Percentiles rank a stretch among this genome's conserved stretches.
Evolutionary conservation across 2,113 vertebrate species (phyloP).

Genomic region (Pollimyrus isidori): DNA sequence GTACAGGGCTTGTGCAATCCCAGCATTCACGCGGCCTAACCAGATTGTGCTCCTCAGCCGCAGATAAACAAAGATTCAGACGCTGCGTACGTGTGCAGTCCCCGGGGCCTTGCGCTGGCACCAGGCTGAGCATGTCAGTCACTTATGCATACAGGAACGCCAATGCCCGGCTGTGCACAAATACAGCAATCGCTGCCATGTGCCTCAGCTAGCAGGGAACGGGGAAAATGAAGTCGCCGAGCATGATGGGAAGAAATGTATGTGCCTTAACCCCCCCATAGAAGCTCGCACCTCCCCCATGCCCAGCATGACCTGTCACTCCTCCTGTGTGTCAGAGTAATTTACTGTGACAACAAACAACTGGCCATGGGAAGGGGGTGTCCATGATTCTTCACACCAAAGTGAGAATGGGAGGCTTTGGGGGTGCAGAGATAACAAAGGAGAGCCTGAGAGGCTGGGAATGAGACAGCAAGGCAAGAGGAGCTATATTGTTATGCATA

Average conservation of each 20-base stretch:
- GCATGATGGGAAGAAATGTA: background rate
- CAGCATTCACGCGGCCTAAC: background rate
- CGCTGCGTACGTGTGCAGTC: background rate
- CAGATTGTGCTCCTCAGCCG: background rate
- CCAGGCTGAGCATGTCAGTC: background rate
- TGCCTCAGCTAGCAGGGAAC: background rate
- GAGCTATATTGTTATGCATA: slow-evolving; percentile 37
- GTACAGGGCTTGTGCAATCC: background rate
- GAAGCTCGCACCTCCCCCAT: slow-evolving; percentile 8
- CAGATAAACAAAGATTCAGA: background rate
- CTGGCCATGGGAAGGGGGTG: slow-evolving; percentile 37
- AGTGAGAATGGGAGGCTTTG: background rate
- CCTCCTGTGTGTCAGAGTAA: slow-evolving; percentile 50
- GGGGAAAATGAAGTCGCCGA: background rate
- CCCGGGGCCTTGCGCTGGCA: background rate
- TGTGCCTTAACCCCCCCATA: background rate
- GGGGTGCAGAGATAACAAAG: slow-evolving; percentile 2
- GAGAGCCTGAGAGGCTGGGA: background rate
- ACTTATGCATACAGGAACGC: background rate
- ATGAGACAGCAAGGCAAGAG: background rate
- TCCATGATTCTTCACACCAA: slow-evolving; percentile 38
- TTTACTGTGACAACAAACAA: slow-evolving; percentile 61
- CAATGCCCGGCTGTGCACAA: background rate
- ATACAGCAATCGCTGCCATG: background rate
- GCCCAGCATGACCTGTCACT: slow-evolving; percentile 46